phyloP scores from a whole-genome alignment of 2,888 invertebrate genomes.

The Harmothoe impar region DNA sequence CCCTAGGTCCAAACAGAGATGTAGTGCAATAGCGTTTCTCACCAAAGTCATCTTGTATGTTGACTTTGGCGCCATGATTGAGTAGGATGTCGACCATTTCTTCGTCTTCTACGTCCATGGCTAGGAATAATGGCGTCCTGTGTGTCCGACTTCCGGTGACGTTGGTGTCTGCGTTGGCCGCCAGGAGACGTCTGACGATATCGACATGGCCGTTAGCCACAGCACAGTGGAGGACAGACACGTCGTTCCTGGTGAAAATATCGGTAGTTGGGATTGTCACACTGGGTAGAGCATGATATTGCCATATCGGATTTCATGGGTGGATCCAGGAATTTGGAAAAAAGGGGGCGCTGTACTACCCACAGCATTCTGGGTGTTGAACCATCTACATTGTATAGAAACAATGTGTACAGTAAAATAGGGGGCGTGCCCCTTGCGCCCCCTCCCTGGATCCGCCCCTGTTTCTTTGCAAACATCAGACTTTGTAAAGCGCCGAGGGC shows the following conservation, averaged over 20 bases:
- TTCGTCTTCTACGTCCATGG: constrained; percentile 67
- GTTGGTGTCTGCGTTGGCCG: constrained; percentile 67
- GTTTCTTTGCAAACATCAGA: no score
- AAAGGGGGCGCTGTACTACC: not conserved
- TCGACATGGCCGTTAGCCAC: constrained; percentile 67
- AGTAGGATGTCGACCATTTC: constrained; percentile 67
- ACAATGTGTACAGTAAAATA: no score
- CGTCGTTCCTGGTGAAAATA: constrained; percentile 66
- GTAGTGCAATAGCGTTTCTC: not conserved
- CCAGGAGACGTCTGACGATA: constrained; percentile 65
- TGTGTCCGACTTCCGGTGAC: constrained; percentile 58
- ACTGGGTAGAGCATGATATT: no score
- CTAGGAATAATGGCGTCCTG: constrained; percentile 69
- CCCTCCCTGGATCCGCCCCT: no score
- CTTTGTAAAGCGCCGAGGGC: no score
- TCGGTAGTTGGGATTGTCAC: no score
- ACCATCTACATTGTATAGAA: no score
- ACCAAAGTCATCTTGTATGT: constrained; percentile 69
- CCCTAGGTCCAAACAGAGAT: no score
- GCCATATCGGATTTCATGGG: no score
- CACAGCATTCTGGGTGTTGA: not conserved
- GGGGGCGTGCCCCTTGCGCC: no score
- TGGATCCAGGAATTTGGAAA: no score
- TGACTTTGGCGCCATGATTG: constrained; percentile 64
- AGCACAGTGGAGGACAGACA: constrained; percentile 70